phyloP scores from a whole-genome alignment of 2,888 invertebrate species.

The Erannis defoliaria region DNA sequence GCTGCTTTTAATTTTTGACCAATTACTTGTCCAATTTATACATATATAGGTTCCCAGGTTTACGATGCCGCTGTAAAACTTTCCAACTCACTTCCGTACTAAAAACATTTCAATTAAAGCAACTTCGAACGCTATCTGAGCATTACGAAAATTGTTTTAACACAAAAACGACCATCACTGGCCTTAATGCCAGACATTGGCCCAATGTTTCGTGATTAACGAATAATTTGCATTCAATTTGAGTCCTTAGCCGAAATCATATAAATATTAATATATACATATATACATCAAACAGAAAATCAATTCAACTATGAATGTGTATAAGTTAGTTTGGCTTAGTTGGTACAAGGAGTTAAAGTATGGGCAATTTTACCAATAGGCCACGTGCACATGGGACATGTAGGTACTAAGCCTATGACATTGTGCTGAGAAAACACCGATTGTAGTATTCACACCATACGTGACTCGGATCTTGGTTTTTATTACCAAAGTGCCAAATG shows the following conservation, averaged over 20 bases:
- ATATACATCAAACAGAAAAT: not conserved
- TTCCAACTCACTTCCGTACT: slow-evolving; percentile 36
- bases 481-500: too few species aligned
- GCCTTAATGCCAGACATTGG: slow-evolving; percentile 20
- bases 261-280: too few species aligned
- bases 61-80: slow-evolving; percentile 32
- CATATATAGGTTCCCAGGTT: slow-evolving; percentile 15
- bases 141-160: slow-evolving; percentile 21
- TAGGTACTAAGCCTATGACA: too few species aligned
- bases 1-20: slow-evolving; percentile 7
- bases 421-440: too few species aligned
- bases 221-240: slow-evolving; percentile 47
- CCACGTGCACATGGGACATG: too few species aligned
- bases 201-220: slow-evolving; percentile 45
- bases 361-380: too few species aligned
- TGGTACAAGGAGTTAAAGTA: too few species aligned
- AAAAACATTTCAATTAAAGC: slow-evolving; percentile 32
- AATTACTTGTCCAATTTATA: slow-evolving; percentile 17
- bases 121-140: slow-evolving; percentile 13
- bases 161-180: slow-evolving; percentile 24
- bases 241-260: not conserved
- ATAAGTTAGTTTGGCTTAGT: too few species aligned
- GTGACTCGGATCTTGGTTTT: too few species aligned
- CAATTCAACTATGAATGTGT: not conserved
- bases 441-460: too few species aligned